A percentile compares a stretch with the other conserved stretches of the same genome.
phyloP scores from a whole-genome alignment of 1,140 invertebrate genomes.

The Drosophila ironensis region DNA sequence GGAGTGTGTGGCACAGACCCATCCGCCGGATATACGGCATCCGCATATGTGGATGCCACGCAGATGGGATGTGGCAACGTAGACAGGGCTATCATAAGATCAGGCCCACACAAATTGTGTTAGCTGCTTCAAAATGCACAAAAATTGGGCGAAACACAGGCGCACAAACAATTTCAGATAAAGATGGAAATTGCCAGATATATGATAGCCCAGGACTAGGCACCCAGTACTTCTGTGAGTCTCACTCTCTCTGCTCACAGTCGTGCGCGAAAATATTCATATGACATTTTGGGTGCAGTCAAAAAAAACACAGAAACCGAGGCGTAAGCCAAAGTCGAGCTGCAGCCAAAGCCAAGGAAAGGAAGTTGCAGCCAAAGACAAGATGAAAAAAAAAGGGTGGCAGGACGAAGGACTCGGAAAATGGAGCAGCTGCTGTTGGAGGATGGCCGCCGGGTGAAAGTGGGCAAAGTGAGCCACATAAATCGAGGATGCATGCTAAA shows the following conservation, averaged over 20 bases:
- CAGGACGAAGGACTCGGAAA: background rate
- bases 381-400: constrained; percentile 14
- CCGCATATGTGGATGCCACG: background rate
- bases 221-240: too few species aligned
- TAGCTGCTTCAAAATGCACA: constrained; percentile 53
- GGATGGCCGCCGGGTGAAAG: constrained; percentile 13
- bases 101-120: constrained; percentile 68
- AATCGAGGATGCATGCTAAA: constrained; percentile 59
- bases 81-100: constrained; percentile 70
- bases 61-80: background rate
- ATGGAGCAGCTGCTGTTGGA: constrained; percentile 18
- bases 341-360: constrained; percentile 20
- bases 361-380: constrained; percentile 27
- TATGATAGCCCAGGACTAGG: background rate
- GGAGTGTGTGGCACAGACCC: too few species aligned
- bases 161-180: constrained; percentile 31
- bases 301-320: constrained; percentile 14
- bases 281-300: constrained; percentile 52
- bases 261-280: constrained; percentile 65
- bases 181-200: constrained; percentile 28
- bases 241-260: too few species aligned
- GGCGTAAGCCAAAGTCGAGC: constrained; percentile 19
- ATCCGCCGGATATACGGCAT: background rate
- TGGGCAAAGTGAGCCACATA: constrained; percentile 51
- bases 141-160: constrained; percentile 49